Conservation (phyloP, 2,113 vertebrate genomes). For the Plecotus auritus region DNA sequence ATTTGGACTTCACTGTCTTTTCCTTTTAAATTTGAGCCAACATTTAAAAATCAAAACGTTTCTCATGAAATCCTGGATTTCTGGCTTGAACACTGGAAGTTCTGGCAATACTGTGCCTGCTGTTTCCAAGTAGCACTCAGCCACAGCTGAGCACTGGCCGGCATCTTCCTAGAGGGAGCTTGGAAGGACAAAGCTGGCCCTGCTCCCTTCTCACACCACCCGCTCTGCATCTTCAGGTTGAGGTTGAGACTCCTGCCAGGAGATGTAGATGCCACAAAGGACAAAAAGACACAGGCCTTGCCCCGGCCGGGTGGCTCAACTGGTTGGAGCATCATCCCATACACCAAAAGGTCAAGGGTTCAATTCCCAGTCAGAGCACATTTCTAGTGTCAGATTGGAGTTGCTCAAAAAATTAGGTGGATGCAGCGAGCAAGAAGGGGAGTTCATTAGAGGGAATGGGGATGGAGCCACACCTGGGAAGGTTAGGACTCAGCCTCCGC, state of each 20-base stretch:
- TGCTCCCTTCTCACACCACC: neutral
- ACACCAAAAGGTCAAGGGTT: neutral
- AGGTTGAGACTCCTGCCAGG: neutral
- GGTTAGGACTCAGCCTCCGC: no score
- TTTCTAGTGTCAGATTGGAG: neutral
- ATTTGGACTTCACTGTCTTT: constrained; percentile 39
- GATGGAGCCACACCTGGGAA: no score
- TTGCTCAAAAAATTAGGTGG: no score
- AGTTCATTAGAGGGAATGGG: no score
- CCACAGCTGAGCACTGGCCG: rapidly evolving
- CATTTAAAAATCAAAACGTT: neutral
- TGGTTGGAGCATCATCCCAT: neutral
- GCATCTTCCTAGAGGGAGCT: neutral
- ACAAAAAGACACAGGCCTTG: neutral
- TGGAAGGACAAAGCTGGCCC: neutral
- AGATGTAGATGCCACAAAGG: neutral
- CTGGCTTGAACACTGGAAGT: neutral
- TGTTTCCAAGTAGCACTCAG: neutral
- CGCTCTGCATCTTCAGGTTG: neutral
- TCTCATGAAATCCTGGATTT: neutral
- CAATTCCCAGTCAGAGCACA: neutral
- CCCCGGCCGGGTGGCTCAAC: neutral
- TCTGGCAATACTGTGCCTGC: neutral
- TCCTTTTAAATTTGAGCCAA: constrained; percentile 48
- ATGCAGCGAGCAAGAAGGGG: no score